These are phyloP conservation scores for Crotalus viridis DNA, from an alignment of 2,113 vertebrate genomes.

Conservation along the genomic window DNA sequence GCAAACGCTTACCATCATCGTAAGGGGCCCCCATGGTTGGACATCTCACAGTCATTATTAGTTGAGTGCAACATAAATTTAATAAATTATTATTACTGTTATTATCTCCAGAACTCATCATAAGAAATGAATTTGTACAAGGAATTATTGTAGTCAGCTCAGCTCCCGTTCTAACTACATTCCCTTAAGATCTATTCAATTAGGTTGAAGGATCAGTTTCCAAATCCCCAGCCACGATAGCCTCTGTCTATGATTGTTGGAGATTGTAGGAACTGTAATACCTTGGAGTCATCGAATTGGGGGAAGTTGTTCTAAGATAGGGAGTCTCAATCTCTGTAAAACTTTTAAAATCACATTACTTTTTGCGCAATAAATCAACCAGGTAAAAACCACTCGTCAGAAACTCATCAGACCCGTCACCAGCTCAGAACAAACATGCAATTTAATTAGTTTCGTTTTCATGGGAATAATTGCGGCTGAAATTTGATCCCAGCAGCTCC, in stretches of 20 bases:
- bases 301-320: not conserved
- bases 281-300: not conserved
- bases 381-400: not conserved
- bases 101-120: not conserved
- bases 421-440: not conserved
- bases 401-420: not conserved
- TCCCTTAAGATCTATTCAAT: not conserved
- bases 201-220: not conserved
- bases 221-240: not conserved
- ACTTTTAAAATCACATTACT: not conserved
- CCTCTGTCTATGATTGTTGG: not conserved
- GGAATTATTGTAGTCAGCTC: not conserved
- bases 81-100: not conserved
- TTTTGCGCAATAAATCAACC: not conserved
- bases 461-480: not conserved
- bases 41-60: not conserved
- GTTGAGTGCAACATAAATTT: not conserved
- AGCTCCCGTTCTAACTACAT: not conserved
- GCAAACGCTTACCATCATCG: not conserved
- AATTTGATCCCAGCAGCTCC: constrained; percentile 2
- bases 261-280: not conserved
- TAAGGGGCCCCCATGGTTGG: not conserved
- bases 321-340: not conserved
- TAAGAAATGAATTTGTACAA: not conserved
- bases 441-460: not conserved